Conservation (phyloP, 2,797 vertebrate genomes). For the Pyrrhura leucotis region DNA sequence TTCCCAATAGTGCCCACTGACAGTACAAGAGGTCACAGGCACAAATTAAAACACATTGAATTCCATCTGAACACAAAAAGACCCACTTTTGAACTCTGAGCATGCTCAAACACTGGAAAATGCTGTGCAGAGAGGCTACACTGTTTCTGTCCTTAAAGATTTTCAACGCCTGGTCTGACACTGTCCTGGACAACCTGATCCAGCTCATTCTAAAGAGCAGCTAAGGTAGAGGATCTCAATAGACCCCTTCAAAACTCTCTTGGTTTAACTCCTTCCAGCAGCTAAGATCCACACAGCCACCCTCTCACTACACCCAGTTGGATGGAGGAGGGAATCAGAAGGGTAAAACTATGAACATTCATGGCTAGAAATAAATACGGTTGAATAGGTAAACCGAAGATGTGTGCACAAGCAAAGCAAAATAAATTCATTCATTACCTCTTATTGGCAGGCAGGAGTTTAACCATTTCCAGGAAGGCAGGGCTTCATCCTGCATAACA, state of each 20-base stretch:
- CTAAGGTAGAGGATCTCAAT: fast-evolving
- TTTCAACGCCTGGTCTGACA: background rate
- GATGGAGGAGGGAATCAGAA: background rate
- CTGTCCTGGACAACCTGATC: background rate
- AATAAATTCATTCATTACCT: background rate
- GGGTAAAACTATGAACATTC: background rate
- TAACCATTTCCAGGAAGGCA: background rate
- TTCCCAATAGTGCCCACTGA: background rate
- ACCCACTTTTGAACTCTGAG: background rate
- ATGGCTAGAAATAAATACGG: background rate
- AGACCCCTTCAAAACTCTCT: background rate
- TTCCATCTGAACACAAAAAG: background rate
- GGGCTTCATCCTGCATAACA: background rate
- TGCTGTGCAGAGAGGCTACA: background rate
- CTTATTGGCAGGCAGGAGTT: background rate
- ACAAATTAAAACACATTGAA: background rate
- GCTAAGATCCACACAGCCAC: background rate
- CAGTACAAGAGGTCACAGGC: background rate
- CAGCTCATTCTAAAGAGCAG: background rate
- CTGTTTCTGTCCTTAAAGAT: background rate
- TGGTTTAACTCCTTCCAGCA: background rate
- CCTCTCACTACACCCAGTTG: fast-evolving
- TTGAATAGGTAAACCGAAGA: background rate
- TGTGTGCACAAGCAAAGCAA: background rate
- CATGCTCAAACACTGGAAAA: background rate